Base-by-base conservation (phyloP, 2,113 vertebrate genomes). In the Nannobrachium achirus region DNA sequence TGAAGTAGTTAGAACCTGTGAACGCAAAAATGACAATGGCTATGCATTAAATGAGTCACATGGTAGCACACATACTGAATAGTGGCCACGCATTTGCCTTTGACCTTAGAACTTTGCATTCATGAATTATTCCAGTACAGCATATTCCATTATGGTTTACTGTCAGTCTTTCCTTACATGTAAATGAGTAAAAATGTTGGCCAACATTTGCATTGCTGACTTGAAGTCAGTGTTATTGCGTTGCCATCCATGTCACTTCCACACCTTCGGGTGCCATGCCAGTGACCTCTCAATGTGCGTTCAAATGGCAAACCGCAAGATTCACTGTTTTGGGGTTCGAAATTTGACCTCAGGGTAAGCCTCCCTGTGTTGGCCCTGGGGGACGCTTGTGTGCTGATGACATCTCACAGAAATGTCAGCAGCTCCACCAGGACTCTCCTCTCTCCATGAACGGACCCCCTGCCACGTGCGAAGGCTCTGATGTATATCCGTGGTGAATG, bases 401-500 rank as follows among this genome's bases (percentile, higher is more conserved):
- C 74, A 65, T 18, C 38, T 74, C 40, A 16, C 56, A 19, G 59
- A 56, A 74, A 80, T 33, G 45, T 56, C 5, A 8, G 41, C 52
- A n/a, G 57, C 44, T 76, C 68, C 77, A 74, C 52, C 19, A 45
- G 53, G 42, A 48, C 15, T 10, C 51, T 14, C 19, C 41, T 61
- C 65, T 61, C 38, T 40, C 2, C 7, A 56, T 66, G 61, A 16
- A 16, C 25, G 19, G 71, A 64, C 64, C 84, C 65, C 73, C 80
- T 58, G 25, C 76, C 45, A 53, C 64, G 56, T 60, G 62, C 10
- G 71, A 59, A 66, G 63, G 51, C 75, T 81, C 80, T 14, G 40
- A 75, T 73, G 72, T 78, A 66, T 70, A 74, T 85, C 83, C 76
- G 41, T 39, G 10, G 18, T 74, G 16, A 85, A 81, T 78, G 76